phyloP scores from a whole-genome alignment of 2,113 vertebrate species.

The Microcebus lehilahytsara region DNA sequence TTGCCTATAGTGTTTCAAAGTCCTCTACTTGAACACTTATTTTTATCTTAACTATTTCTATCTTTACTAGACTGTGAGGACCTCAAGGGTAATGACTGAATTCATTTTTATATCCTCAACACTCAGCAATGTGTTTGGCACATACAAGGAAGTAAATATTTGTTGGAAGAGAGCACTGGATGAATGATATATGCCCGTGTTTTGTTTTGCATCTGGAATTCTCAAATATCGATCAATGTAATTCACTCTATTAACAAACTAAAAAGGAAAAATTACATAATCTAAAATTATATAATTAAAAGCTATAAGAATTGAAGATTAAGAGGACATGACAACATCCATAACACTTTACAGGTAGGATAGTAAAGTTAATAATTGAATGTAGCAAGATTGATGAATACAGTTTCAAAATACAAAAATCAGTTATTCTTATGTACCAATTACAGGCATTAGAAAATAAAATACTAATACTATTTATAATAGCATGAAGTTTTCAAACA shows the following conservation, averaged over 20 bases:
- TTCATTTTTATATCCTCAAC: neutral
- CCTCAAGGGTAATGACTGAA: neutral
- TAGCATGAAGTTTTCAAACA: neutral
- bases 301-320: neutral
- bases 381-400: neutral
- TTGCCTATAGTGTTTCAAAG: constrained; percentile 1
- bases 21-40: neutral
- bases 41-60: constrained; percentile 26
- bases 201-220: neutral
- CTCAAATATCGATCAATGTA: neutral
- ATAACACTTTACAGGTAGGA: neutral
- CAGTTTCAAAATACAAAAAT: neutral
- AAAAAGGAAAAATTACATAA: neutral
- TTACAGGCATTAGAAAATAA: constrained; percentile 34
- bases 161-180: neutral
- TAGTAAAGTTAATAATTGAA: constrained; percentile 45
- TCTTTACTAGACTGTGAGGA: neutral
- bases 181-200: neutral
- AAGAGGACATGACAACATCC: neutral
- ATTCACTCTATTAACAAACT: neutral
- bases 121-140: neutral
- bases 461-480: neutral
- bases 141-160: neutral
- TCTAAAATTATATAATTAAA: neutral
- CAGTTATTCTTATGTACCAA: neutral